These are phyloP conservation scores for Pseudonaja textilis DNA, from an alignment of 2,113 vertebrate genomes.

Conservation along the genomic window DNA sequence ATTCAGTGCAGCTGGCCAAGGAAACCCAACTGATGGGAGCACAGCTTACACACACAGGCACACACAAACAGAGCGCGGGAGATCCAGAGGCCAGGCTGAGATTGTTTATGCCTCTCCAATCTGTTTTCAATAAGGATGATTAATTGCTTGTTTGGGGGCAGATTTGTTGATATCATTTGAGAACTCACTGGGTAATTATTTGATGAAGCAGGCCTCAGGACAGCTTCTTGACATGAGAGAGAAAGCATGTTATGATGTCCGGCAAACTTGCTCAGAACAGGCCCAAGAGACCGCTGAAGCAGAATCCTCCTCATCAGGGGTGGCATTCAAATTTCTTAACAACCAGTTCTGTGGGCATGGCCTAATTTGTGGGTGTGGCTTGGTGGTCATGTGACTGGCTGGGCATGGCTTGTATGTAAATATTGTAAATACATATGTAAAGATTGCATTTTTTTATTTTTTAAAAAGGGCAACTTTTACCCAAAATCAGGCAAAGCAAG, in stretches of 20 bases:
- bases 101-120: slow-evolving; percentile 26
- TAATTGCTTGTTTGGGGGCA: slow-evolving; percentile 17
- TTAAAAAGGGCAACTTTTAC: too few relatives aligned
- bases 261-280: background rate
- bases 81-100: slow-evolving; percentile 3
- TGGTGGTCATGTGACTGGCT: too few relatives aligned
- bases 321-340: too few relatives aligned
- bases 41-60: background rate
- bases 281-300: background rate
- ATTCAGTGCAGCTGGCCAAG: slow-evolving; percentile 35
- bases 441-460: too few relatives aligned
- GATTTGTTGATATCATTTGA: slow-evolving; percentile 32
- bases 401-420: too few relatives aligned
- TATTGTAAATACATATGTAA: too few relatives aligned
- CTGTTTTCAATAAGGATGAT: slow-evolving; percentile 36
- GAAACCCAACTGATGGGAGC: slow-evolving; percentile 21
- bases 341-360: too few relatives aligned
- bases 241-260: background rate
- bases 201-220: background rate
- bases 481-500: too few relatives aligned
- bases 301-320: background rate
- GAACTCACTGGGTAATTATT: slow-evolving; percentile 7
- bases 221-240: background rate
- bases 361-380: too few relatives aligned
- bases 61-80: slow-evolving; percentile 6